phyloP scores from a whole-genome alignment of 2,888 invertebrate genomes.

The Agriopis aurantiaria region DNA sequence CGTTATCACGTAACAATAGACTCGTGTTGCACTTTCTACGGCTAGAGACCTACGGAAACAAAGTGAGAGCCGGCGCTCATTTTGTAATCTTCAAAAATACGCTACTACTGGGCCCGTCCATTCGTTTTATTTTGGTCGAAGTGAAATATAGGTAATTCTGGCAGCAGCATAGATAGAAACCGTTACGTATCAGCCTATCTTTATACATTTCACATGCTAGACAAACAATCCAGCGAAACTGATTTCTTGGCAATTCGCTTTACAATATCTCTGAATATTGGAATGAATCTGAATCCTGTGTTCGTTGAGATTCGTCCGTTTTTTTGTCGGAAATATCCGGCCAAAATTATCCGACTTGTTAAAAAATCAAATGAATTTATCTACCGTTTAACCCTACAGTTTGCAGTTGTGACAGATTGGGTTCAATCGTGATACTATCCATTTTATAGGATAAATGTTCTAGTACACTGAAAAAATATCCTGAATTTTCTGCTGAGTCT shows the following conservation, averaged over 20 bases:
- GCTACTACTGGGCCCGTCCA: too few relatives aligned
- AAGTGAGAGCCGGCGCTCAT: too few relatives aligned
- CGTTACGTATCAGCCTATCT: constrained; percentile 19
- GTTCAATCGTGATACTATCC: too few relatives aligned
- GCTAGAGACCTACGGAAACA: too few relatives aligned
- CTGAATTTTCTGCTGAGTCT: too few relatives aligned
- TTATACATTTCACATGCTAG: constrained; percentile 23
- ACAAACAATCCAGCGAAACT: constrained; percentile 24
- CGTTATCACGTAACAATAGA: too few relatives aligned
- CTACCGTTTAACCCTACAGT: background rate
- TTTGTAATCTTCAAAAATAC: too few relatives aligned
- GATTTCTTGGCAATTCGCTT: constrained; percentile 34
- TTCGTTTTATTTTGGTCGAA: too few relatives aligned
- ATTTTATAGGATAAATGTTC: too few relatives aligned
- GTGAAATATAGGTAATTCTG: constrained; percentile 18
- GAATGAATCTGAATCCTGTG: constrained; percentile 20
- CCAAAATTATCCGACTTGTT: background rate
- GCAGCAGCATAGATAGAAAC: constrained; percentile 17
- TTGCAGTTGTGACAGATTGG: too few relatives aligned
- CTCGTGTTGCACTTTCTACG: too few relatives aligned
- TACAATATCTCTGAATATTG: constrained; percentile 30
- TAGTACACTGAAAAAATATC: too few relatives aligned
- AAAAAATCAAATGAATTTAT: background rate
- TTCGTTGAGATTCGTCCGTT: background rate
- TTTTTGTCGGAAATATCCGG: constrained; percentile 8